Conservation (phyloP, 2,113 vertebrate genomes). For the Puffinus mauretanicus region DNA sequence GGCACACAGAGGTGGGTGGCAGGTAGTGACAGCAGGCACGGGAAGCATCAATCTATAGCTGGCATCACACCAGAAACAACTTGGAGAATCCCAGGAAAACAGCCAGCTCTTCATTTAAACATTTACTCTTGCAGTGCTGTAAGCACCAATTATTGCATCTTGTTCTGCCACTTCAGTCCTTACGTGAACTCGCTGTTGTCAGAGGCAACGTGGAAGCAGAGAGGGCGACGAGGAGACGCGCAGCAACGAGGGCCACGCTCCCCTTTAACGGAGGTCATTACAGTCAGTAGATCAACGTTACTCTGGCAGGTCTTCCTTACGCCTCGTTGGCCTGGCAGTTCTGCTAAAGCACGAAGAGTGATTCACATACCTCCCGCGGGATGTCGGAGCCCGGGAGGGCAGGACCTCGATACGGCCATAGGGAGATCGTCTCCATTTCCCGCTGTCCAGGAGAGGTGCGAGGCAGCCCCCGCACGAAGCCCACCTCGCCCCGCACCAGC, state of each 20-base stretch:
- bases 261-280: rapidly evolving
- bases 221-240: rapidly evolving
- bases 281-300: rapidly evolving
- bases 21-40: neutral
- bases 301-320: neutral
- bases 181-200: rapidly evolving
- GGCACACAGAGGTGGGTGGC: rapidly evolving
- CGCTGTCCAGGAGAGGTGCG: rapidly evolving
- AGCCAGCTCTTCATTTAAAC: neutral
- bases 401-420: rapidly evolving
- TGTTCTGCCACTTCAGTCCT: neutral
- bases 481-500: rapidly evolving
- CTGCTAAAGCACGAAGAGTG: too few relatives aligned
- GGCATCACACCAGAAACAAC: neutral
- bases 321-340: rapidly evolving
- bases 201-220: rapidly evolving
- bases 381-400: neutral
- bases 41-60: neutral
- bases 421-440: neutral
- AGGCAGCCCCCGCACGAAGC: rapidly evolving
- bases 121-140: neutral
- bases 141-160: neutral
- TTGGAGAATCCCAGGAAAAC: neutral
- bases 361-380: too few relatives aligned
- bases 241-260: neutral